Evolutionary conservation across 2,113 vertebrate species (phyloP).

Genomic region (Leucopsar rothschildi): DNA sequence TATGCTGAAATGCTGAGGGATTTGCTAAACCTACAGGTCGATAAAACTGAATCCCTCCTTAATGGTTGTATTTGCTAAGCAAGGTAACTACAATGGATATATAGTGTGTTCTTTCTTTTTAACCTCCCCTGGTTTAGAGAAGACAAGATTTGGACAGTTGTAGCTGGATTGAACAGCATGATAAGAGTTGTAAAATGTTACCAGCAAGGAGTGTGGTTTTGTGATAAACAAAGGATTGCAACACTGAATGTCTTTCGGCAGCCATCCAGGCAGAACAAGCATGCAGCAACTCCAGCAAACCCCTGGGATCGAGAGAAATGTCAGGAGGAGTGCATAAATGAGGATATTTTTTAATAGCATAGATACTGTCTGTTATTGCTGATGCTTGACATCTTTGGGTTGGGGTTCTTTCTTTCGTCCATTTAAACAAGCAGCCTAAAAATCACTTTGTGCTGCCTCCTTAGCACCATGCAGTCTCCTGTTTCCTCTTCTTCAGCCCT

Average conservation of each 20-base stretch:
- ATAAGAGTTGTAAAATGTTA: conserved; percentile 36
- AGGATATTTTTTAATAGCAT: background rate
- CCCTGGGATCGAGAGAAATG: background rate
- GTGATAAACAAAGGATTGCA: conserved; percentile 32
- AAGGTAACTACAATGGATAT: background rate
- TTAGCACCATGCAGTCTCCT: rapidly evolving
- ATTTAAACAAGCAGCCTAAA: background rate
- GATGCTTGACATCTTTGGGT: background rate
- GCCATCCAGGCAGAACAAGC: background rate
- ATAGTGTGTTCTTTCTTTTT: background rate
- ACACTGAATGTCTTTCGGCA: background rate
- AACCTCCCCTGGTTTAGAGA: background rate
- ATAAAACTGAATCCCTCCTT: background rate
- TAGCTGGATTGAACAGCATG: background rate
- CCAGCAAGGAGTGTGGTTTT: background rate
- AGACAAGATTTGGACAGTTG: background rate
- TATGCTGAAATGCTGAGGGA: conserved; percentile 9
- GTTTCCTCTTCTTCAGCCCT: background rate
- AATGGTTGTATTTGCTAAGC: background rate
- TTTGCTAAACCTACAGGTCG: conserved; percentile 11
- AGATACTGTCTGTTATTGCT: background rate
- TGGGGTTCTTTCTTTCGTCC: background rate
- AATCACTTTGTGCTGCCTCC: background rate
- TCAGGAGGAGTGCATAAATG: background rate
- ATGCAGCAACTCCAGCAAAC: background rate